Evolutionary conservation across 2,113 vertebrate genomes (phyloP).

Genomic region (Ceyx margarethae): DNA sequence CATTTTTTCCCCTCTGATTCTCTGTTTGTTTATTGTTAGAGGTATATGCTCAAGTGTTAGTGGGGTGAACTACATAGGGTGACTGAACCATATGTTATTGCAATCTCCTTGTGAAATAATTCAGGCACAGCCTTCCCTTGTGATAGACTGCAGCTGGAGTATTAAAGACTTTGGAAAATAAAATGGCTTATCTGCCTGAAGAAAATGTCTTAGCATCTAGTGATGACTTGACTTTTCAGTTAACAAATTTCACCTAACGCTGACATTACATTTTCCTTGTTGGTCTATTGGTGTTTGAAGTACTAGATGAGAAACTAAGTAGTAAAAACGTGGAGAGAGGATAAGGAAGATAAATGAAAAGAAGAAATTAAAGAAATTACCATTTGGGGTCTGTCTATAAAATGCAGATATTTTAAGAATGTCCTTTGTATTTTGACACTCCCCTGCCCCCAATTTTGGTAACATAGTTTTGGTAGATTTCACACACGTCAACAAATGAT

Average conservation of each 20-base stretch:
- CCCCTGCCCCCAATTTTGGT: neutral
- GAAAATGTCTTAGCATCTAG: neutral
- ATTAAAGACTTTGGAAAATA: neutral
- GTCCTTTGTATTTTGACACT: neutral
- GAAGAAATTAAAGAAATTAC: neutral
- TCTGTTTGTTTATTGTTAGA: neutral
- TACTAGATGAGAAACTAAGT: neutral
- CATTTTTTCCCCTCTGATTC: rapidly evolving
- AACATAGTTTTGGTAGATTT: neutral
- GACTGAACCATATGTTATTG: neutral
- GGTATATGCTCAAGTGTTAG: neutral
- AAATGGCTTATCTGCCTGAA: neutral
- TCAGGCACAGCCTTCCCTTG: neutral
- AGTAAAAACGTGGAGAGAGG: neutral
- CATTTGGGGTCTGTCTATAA: neutral
- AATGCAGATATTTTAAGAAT: neutral
- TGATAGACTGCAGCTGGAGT: neutral
- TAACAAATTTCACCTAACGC: neutral
- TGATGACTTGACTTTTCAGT: neutral
- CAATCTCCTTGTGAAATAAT: neutral
- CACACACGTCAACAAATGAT: neutral
- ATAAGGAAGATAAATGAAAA: neutral
- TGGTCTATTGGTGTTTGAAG: neutral
- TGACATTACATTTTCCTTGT: neutral
- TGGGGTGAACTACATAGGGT: neutral